Conservation (phyloP, 2,113 vertebrate species). For the Arizona elegans region DNA sequence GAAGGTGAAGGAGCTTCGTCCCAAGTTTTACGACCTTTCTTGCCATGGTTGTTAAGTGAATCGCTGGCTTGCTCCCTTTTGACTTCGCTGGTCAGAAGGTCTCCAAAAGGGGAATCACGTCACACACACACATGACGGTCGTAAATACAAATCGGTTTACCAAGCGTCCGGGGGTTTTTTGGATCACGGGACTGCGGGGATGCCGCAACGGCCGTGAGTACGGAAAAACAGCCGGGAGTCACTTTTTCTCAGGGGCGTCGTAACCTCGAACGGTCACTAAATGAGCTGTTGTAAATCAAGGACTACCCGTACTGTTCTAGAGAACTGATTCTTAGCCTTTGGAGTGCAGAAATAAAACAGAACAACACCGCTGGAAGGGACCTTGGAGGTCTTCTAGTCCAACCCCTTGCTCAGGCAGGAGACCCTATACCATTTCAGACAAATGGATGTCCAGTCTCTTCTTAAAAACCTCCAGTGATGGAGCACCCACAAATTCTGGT, state of each 20-base stretch:
- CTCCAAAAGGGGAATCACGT: not conserved
- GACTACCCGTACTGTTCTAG: not conserved
- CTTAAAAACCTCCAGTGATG: no score
- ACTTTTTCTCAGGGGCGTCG: not conserved
- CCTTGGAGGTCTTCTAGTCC: not conserved
- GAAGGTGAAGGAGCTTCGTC: no score
- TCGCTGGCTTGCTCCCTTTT: no score
- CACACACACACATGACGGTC: no score
- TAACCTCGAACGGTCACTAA: not conserved
- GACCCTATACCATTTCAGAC: no score
- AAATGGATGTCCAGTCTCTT: no score
- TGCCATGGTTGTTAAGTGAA: rapidly evolving
- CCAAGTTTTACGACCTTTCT: not conserved
- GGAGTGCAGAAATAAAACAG: no score
- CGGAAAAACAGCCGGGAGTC: rapidly evolving
- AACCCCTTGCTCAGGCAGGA: not conserved
- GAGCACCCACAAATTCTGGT: no score
- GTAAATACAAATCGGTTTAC: not conserved
- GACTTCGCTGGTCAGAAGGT: rapidly evolving
- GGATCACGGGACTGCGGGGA: not conserved
- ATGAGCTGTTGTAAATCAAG: not conserved
- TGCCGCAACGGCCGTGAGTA: not conserved
- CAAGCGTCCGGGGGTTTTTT: not conserved
- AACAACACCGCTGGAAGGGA: no score
- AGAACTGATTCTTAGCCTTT: not conserved